These are phyloP conservation scores for Catharus minimus DNA, from an alignment of 2,113 vertebrate genomes.

Conservation along the genomic window DNA sequence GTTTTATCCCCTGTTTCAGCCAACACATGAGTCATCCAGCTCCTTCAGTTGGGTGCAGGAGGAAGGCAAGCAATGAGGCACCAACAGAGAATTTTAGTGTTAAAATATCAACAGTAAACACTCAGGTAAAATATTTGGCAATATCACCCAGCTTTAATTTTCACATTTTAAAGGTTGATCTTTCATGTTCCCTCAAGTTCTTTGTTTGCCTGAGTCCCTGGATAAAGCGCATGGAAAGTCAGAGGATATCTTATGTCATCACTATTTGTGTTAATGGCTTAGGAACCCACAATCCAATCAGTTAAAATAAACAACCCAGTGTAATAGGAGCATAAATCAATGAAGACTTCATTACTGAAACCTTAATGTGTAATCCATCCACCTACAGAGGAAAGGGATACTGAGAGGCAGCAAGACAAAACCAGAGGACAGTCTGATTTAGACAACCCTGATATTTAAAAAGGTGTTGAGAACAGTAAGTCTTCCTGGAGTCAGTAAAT, in stretches of 20 bases:
- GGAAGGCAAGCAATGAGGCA: not conserved
- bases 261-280: conserved; percentile 68
- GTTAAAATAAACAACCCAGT: conserved; percentile 68
- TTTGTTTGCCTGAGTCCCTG: conserved; percentile 29
- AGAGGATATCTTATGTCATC: conserved; percentile 61
- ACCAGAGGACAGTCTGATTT: conserved; percentile 33
- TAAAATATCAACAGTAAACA: conserved; percentile 7
- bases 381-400: conserved; percentile 56
- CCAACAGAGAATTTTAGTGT: not conserved
- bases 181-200: not conserved
- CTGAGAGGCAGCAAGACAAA: conserved; percentile 57
- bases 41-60: not conserved
- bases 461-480: conserved; percentile 35
- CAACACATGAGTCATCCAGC: not conserved
- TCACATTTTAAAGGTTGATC: conserved; percentile 13
- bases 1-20: not conserved
- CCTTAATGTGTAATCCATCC: conserved; percentile 67
- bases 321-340: conserved; percentile 70
- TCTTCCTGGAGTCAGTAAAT: conserved; percentile 1
- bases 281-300: conserved; percentile 67
- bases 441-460: conserved; percentile 21
- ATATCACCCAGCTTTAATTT: conserved; percentile 19
- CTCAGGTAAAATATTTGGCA: conserved; percentile 13
- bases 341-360: conserved; percentile 69
- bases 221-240: conserved; percentile 18